phyloP scores from a whole-genome alignment of 2,113 vertebrate genomes.

The Bettongia penicillata region DNA sequence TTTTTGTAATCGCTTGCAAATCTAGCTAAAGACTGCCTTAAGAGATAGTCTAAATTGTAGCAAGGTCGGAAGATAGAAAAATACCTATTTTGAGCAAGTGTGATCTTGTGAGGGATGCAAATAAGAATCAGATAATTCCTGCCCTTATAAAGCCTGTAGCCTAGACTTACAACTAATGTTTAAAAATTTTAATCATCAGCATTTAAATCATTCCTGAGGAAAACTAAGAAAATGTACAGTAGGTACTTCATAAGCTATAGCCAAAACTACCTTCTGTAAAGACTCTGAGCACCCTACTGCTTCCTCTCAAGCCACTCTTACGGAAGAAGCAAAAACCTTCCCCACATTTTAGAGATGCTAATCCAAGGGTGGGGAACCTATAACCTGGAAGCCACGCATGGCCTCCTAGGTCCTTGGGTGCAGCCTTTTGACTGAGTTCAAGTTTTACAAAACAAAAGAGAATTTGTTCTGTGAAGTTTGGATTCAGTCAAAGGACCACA shows the following conservation, averaged over 20 bases:
- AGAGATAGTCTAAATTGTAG: background rate
- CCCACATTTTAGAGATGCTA: background rate
- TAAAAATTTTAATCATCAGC: background rate
- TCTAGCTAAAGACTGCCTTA: slow-evolving; percentile 26
- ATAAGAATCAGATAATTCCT: background rate
- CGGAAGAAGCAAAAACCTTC: background rate
- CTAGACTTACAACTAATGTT: background rate
- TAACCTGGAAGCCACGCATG: too few relatives aligned
- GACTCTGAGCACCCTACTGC: background rate
- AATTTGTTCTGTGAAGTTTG: too few relatives aligned
- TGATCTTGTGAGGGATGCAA: background rate
- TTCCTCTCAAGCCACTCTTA: background rate
- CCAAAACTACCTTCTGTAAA: background rate
- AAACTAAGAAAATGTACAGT: background rate
- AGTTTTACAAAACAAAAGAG: too few relatives aligned
- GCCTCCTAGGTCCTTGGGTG: too few relatives aligned
- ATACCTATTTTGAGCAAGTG: background rate
- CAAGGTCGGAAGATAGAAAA: background rate
- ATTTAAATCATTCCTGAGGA: background rate
- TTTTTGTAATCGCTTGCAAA: slow-evolving; percentile 6
- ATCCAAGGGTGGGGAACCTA: background rate
- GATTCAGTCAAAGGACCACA: too few relatives aligned
- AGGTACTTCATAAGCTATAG: background rate
- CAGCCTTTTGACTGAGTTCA: too few relatives aligned
- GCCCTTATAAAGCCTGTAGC: background rate